Evolutionary conservation across 2,888 invertebrate species (phyloP), one percentile per base, ranked within the genome.

Genomic region (Macrophya alboannulata): DNA sequence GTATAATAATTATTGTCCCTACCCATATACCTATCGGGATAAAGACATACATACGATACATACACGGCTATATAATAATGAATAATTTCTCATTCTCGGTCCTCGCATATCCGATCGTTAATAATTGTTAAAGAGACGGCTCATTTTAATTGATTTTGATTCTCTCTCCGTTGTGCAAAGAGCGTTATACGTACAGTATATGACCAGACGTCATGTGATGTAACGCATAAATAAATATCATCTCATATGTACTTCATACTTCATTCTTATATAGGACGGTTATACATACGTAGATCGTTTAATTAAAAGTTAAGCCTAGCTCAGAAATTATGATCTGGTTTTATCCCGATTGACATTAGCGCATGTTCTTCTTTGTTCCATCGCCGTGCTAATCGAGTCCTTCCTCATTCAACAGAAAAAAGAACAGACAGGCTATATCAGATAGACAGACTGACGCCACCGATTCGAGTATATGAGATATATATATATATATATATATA

Each of bases 331-430:
- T 74, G 43, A 74, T 43, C 72, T 45, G 45, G 72, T 74, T 74
- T 74, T 74, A 74, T 74, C 72, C 45, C 21, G 72, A 74, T 74
- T 45, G 72, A 74, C n/a, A 74, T 74, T 74, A 12, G 21, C 43
- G 21, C 43, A 74, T n/a, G 45, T 45, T n/a, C 21, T 21, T n/a
- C 55, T 77, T 31, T 15, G 21, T 77, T 51, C 4, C n/a, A 9
- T 55, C 55, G 37, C 55, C 37, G 15, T 15, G 10, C 37, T 77
- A 77, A 77, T 77, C n/a, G 51, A 55, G 43, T n/a, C 72, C 72
- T 74, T 74, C 72, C 72, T 74, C 72, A 74, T 74, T 74, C 62
- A 21, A 21, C 51, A 12, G 12, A 21, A 74, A 43, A 51, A 6
- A 77, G 37, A n/a, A 48, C 48, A 55, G 17, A 51, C 55, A 31